Conservation (phyloP, 2,888 invertebrate genomes). For the Campopleginae sp. region DNA sequence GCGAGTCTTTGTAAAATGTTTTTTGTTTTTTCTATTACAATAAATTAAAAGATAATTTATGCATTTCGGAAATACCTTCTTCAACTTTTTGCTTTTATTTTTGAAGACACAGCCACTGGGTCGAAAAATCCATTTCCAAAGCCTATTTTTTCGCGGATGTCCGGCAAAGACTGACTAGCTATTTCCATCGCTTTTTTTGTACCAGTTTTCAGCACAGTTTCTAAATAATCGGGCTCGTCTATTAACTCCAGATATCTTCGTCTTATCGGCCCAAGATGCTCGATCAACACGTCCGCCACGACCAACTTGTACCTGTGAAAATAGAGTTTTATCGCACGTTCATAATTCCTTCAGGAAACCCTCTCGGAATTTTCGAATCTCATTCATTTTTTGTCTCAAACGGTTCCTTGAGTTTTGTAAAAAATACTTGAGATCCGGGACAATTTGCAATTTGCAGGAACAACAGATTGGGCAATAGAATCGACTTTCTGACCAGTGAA, state of each 20-base stretch:
- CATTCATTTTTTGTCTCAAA: no score
- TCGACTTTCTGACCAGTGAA: background rate
- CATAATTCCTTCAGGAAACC: background rate
- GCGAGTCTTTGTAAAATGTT: conserved; percentile 27
- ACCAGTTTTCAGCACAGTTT: conserved; percentile 87
- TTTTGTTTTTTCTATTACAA: conserved; percentile 58
- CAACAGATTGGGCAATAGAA: background rate
- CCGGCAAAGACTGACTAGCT: conserved; percentile 88
- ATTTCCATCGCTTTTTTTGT: conserved; percentile 87
- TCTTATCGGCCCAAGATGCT: conserved; percentile 89
- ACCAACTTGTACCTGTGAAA: conserved; percentile 88
- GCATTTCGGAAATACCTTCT: conserved; percentile 19
- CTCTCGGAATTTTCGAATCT: background rate
- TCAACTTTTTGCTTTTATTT: conserved; percentile 50
- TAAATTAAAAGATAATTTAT: conserved; percentile 47
- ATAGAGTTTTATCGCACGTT: background rate
- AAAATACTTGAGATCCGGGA: background rate
- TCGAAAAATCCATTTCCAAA: conserved; percentile 72
- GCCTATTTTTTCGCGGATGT: conserved; percentile 88
- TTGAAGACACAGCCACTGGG: conserved; percentile 6
- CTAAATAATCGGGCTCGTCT: conserved; percentile 87
- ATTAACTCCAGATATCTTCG: conserved; percentile 86
- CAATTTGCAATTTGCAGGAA: background rate
- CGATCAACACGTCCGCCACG: conserved; percentile 90
- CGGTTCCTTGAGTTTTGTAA: no score